phyloP scores from a whole-genome alignment of 2,113 vertebrate genomes.

The Brachirus orientalis region DNA sequence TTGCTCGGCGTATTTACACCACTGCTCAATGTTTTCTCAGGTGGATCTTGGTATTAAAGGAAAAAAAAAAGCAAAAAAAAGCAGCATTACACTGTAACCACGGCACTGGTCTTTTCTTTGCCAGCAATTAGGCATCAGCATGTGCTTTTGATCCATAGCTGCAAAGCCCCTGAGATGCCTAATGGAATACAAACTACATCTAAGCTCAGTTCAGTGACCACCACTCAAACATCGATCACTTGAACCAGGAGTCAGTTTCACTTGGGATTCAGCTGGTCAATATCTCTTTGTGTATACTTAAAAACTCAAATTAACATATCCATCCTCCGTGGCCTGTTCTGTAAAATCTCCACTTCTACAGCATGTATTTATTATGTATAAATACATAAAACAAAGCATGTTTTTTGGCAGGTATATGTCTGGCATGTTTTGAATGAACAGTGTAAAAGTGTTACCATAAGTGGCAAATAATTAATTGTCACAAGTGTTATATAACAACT shows the following conservation, averaged over 20 bases:
- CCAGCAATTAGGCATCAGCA: slow-evolving; percentile 56
- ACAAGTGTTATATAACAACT: no score
- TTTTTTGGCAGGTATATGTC: no score
- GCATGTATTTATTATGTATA: no score
- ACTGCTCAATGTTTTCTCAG: no score
- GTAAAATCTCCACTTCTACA: not conserved
- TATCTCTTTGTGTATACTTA: slow-evolving; percentile 58
- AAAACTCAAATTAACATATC: slow-evolving; percentile 64
- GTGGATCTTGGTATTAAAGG: no score
- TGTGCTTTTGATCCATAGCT: slow-evolving; percentile 54
- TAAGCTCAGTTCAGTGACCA: slow-evolving; percentile 64
- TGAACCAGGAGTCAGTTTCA: slow-evolving; percentile 49
- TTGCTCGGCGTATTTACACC: no score
- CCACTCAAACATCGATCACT: slow-evolving; percentile 69
- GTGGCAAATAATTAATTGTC: no score
- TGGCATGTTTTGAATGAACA: no score
- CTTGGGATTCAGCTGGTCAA: slow-evolving; percentile 61
- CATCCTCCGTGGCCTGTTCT: slow-evolving; percentile 9
- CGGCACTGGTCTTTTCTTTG: slow-evolving; percentile 26
- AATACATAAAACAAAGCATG: no score
- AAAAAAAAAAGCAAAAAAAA: no score
- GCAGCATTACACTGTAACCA: slow-evolving; percentile 15
- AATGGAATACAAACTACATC: slow-evolving; percentile 75
- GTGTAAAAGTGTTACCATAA: no score
- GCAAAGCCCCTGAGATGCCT: slow-evolving; percentile 58